Evolutionary conservation across 2,797 vertebrate species (phyloP).

Genomic region (Arctocebus calabarensis): DNA sequence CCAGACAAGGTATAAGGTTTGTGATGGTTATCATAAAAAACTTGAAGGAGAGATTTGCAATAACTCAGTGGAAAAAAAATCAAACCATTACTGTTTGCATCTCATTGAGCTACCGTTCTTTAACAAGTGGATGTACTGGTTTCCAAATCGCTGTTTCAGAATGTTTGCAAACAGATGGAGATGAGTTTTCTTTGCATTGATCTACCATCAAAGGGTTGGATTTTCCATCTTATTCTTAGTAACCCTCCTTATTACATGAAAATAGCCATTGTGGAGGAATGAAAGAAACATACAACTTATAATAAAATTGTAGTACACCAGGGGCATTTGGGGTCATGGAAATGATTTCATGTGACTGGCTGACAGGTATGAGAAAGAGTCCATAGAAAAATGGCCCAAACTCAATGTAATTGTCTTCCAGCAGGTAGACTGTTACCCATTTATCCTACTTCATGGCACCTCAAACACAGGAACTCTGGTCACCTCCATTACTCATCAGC

Average conservation of each 20-base stretch:
- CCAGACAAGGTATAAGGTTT: not conserved
- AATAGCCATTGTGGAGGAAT: not conserved
- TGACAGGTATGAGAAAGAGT: not conserved
- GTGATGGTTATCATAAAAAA: not conserved
- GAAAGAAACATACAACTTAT: not conserved
- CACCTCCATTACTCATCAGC: not conserved
- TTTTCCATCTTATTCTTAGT: not conserved
- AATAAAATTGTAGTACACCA: not conserved
- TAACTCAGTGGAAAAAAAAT: not conserved
- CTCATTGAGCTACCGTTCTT: constrained; percentile 15
- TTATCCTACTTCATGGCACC: not conserved
- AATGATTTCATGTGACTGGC: not conserved
- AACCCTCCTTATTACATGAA: not conserved
- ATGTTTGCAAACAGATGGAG: not conserved
- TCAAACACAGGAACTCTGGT: not conserved
- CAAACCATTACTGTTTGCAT: not conserved
- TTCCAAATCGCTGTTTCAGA: constrained; percentile 16
- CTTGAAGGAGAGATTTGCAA: constrained; percentile 6
- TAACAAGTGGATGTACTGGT: not conserved
- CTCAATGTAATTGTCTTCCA: not conserved
- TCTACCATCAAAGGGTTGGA: not conserved
- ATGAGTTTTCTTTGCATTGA: not conserved
- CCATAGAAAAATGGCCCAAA: not conserved
- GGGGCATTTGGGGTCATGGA: not conserved
- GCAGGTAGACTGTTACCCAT: not conserved